These are phyloP conservation scores for Heliothis subflexa DNA, from an alignment of 1,140 invertebrate genomes.

Conservation along the genomic window DNA sequence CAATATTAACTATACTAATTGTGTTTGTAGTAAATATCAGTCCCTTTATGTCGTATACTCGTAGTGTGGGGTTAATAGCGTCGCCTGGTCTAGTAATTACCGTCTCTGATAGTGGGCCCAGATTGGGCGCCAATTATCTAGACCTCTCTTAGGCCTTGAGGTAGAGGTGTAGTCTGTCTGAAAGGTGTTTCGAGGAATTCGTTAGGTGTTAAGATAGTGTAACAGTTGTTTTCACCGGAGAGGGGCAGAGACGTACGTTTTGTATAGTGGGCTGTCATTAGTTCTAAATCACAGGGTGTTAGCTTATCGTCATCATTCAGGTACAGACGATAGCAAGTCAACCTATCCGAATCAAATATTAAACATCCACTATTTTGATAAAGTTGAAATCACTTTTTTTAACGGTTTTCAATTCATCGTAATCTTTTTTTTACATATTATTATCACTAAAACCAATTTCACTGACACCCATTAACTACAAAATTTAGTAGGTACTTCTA, in stretches of 20 bases:
- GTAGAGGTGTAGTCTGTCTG: neutral
- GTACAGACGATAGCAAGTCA: too few species aligned
- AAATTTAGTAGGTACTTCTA: too few species aligned
- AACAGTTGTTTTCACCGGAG: neutral
- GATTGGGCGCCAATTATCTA: constrained; percentile 31
- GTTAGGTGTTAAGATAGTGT: neutral
- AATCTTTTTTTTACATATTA: too few species aligned
- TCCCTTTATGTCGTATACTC: constrained; percentile 42
- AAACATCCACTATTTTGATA: too few species aligned
- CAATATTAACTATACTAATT: constrained; percentile 25
- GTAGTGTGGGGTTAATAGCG: constrained; percentile 13
- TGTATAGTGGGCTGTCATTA: too few species aligned
- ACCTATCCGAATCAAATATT: too few species aligned
- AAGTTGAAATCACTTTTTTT: too few species aligned
- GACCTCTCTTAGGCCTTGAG: constrained; percentile 5
- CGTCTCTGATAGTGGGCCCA: neutral
- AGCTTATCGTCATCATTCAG: too few species aligned
- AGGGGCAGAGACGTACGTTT: neutral
- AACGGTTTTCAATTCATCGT: too few species aligned
- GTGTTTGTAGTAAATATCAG: constrained; percentile 41
- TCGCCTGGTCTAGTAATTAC: constrained; percentile 14
- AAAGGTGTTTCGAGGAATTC: neutral
- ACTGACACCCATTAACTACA: too few species aligned
- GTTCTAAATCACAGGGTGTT: too few species aligned
- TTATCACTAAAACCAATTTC: too few species aligned